phyloP scores from a whole-genome alignment of 2,888 invertebrate species.

The Trichopoda pennipes region DNA sequence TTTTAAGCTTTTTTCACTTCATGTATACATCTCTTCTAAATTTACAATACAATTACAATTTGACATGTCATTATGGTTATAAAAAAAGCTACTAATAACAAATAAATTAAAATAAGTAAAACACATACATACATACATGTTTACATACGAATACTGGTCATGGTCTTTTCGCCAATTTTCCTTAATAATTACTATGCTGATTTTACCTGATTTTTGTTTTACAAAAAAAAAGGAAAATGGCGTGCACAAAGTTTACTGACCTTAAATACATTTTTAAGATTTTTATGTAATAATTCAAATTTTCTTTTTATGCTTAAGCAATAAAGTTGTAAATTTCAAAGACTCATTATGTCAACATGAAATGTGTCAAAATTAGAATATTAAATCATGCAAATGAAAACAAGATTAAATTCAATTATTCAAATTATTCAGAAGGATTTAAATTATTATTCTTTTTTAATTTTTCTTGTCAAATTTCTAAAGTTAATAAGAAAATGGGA shows the following conservation, averaged over 20 bases:
- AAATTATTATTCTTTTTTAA: too few relatives aligned
- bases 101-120: too few relatives aligned
- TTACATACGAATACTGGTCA: slow-evolving; percentile 19
- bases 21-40: too few relatives aligned
- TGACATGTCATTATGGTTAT: slow-evolving; percentile 1
- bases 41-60: background rate
- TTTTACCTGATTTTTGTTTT: too few relatives aligned
- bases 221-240: background rate
- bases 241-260: background rate
- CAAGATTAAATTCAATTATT: too few relatives aligned
- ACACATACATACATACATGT: too few relatives aligned
- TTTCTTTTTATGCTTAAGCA: background rate
- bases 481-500: too few relatives aligned
- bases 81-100: too few relatives aligned
- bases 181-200: background rate
- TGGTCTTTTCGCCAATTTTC: slow-evolving; percentile 34
- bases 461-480: too few relatives aligned
- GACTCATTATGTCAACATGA: slow-evolving; percentile 25
- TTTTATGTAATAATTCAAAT: background rate
- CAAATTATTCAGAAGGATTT: too few relatives aligned
- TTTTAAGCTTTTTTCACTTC: background rate
- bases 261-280: slow-evolving; percentile 2
- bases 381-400: background rate
- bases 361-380: slow-evolving; percentile 20
- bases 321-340: background rate